Evolutionary conservation across 2,888 invertebrate genomes (phyloP), one percentile per base, ranked within the genome.

Genomic region (Limulus polyphemus): DNA sequence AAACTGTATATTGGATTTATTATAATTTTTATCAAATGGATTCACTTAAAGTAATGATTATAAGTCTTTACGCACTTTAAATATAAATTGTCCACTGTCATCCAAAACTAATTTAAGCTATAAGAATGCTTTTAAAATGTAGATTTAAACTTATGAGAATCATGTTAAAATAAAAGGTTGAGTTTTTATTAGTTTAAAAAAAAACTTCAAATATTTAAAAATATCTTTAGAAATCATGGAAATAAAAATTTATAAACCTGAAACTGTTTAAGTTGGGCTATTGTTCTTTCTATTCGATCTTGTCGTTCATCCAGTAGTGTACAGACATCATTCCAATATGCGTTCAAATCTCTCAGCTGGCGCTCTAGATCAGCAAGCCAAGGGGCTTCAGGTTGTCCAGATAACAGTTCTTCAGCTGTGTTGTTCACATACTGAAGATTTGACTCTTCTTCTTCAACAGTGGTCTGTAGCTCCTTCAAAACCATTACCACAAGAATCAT

Each of bases 251-350:
- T 4, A 47, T 63, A 58, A 68, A 76, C 77, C 72, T 75, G 72
- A 69, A 74, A 74, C 60, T 75, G 74, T 57, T 70, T 72, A 11
- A 76, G 65, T 59, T 74, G 73, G 47, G 71, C 69, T 51, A 76
- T 74, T 79, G 83, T 81, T 72, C 79, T 80, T 57, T 81, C 79
- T 47, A 85, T 72, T 67, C 82, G 82, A 12, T 75, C 75, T 60
- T 83, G 81, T 69, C 84, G 81, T 69, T 83, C 82, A 49, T 82
- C 80, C 63, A 86, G 75, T 58, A 83, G 80, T 13, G 81, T 76
- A 55, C 80, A 80, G 17, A 68, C 68, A 55, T 64, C 64, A 12
- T 60, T 47, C 68, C 68, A 68, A 14, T 59, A 64, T 13, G 49
- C 56, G 14, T 68, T 65, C 13, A 68, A 58, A 46, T 68, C 61